phyloP scores from a whole-genome alignment of 1,140 invertebrate species.

The Ptiloglossa arizonensis region DNA sequence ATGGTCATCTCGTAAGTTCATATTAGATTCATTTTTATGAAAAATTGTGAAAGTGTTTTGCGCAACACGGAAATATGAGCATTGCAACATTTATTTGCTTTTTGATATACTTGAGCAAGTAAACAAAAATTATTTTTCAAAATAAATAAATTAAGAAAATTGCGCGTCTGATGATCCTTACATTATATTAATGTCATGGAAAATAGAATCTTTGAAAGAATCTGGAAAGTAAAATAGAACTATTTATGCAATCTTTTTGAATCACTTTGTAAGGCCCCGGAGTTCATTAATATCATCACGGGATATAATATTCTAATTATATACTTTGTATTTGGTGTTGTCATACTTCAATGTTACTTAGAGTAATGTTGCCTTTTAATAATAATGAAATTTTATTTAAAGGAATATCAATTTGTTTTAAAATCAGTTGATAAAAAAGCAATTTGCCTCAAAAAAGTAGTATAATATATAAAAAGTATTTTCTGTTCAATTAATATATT shows the following conservation, averaged over 20 bases:
- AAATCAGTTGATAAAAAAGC: background rate
- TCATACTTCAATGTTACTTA: background rate
- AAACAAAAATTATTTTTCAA: background rate
- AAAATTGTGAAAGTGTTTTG: background rate
- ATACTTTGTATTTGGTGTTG: slow-evolving; percentile 28
- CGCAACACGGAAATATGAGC: background rate
- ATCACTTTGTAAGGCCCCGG: slow-evolving; percentile 44
- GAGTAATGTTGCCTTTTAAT: background rate
- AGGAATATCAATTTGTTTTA: background rate
- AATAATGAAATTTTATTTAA: background rate
- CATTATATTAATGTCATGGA: background rate
- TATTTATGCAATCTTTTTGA: slow-evolving; percentile 28
- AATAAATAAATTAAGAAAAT: background rate
- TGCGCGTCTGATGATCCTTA: background rate
- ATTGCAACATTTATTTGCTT: background rate
- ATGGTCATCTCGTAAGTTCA: background rate
- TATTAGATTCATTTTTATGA: background rate
- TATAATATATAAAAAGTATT: slow-evolving; percentile 6
- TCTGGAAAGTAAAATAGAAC: slow-evolving; percentile 17
- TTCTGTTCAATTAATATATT: slow-evolving; percentile 6
- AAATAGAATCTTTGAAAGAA: slow-evolving; percentile 2
- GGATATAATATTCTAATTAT: slow-evolving; percentile 45
- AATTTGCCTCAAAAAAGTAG: background rate
- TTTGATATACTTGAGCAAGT: background rate
- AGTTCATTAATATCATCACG: slow-evolving; percentile 28